phyloP scores from a whole-genome alignment of 2,113 vertebrate species.

The Scomber colias region DNA sequence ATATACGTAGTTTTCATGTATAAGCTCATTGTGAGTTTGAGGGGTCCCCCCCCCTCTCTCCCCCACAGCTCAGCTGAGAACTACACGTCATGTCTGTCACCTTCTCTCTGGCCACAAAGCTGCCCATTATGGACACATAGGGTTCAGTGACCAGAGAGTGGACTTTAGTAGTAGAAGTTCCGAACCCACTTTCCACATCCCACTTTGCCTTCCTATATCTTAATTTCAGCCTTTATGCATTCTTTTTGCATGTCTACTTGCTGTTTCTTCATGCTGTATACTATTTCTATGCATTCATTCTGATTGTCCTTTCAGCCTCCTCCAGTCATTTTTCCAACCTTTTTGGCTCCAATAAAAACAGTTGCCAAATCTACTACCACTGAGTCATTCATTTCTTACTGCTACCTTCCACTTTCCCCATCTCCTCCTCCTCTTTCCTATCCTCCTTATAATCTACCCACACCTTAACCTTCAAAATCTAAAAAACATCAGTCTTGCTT shows the following conservation, averaged over 20 bases:
- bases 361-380: slow-evolving; percentile 65
- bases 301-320: slow-evolving; percentile 37
- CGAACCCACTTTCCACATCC: slow-evolving; percentile 19
- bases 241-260: slow-evolving; percentile 21
- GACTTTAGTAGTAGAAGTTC: slow-evolving; percentile 44
- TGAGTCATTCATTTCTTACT: slow-evolving; percentile 52
- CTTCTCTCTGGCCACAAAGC: slow-evolving; percentile 77
- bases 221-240: slow-evolving; percentile 30
- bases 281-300: slow-evolving; percentile 19
- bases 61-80: slow-evolving; percentile 61
- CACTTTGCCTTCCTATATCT: slow-evolving; percentile 17
- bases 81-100: slow-evolving; percentile 80
- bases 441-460: neutral
- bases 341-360: slow-evolving; percentile 62
- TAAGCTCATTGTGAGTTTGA: slow-evolving; percentile 70
- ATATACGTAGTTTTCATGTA: slow-evolving; percentile 49
- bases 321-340: slow-evolving; percentile 32
- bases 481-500: slow-evolving; percentile 12
- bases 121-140: slow-evolving; percentile 71
- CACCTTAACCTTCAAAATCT: slow-evolving; percentile 3
- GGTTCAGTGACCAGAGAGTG: slow-evolving; percentile 69
- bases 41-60: slow-evolving; percentile 56
- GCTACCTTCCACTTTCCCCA: slow-evolving; percentile 14
- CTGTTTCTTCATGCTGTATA: slow-evolving; percentile 15
- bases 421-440: slow-evolving; percentile 21